Evolutionary conservation across 92 coral and sea anemone genomes (phyloP).

Genomic region (Blastomussa wellsi): DNA sequence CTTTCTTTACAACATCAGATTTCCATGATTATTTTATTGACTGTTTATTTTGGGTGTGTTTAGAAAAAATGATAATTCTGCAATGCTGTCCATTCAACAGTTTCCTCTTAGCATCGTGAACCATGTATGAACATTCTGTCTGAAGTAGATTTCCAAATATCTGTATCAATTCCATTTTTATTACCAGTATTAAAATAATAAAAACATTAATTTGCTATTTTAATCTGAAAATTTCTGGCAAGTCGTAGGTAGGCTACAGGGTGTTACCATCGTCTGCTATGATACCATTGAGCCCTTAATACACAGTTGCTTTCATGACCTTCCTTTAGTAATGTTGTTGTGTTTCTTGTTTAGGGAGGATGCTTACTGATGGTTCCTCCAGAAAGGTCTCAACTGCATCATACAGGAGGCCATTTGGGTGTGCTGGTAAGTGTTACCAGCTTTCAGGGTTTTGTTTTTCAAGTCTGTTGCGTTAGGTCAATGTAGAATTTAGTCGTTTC

Average conservation of each 20-base stretch:
- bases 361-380: slow-evolving; percentile 81
- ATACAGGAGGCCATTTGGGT: slow-evolving; percentile 89
- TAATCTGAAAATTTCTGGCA: background rate
- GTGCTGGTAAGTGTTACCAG: slow-evolving; percentile 74
- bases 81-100: no score
- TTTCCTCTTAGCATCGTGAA: background rate
- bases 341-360: slow-evolving; percentile 69
- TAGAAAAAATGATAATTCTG: no score
- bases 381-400: slow-evolving; percentile 71
- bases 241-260: background rate
- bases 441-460: background rate
- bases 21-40: no score
- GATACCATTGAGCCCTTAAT: no score
- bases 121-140: background rate
- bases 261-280: no score
- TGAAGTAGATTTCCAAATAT: background rate
- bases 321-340: background rate
- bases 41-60: no score
- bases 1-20: no score
- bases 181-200: no score
- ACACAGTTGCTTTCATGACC: background rate
- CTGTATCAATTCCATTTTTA: no score
- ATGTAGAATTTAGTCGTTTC: no score
- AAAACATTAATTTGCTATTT: no score
- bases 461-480: no score